A percentile compares a stretch with the other conserved stretches of the same genome.
Conservation (phyloP, 1,140 invertebrate genomes). For the Drosophila elegans region DNA sequence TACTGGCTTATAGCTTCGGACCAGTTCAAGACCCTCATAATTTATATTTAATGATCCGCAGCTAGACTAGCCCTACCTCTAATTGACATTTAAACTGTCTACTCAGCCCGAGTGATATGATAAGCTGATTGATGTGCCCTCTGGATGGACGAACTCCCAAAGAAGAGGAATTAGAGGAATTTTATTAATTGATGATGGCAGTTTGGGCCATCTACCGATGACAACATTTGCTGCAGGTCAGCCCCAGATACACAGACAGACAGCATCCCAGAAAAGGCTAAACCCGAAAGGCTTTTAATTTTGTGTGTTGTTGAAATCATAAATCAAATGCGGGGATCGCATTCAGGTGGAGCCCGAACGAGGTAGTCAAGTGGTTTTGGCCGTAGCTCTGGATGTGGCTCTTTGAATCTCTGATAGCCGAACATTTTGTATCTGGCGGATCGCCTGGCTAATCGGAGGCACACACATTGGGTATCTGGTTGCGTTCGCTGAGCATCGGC, state of each 20-base stretch:
- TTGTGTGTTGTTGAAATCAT: slow-evolving; percentile 74
- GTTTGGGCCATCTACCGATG: slow-evolving; percentile 50
- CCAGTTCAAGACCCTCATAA: slow-evolving; percentile 68
- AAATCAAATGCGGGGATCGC: slow-evolving; percentile 71
- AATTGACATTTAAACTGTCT: slow-evolving; percentile 82
- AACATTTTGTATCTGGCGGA: slow-evolving; percentile 79
- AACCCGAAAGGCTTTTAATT: slow-evolving; percentile 76
- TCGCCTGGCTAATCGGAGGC: slow-evolving; percentile 73
- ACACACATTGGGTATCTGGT: slow-evolving; percentile 34
- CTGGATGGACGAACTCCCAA: slow-evolving; percentile 10
- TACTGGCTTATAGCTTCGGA: slow-evolving; percentile 22
- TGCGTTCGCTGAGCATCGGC: slow-evolving; percentile 56
- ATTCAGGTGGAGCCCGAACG: slow-evolving; percentile 11
- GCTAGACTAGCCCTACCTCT: slow-evolving; percentile 50
- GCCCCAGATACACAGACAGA: slow-evolving; percentile 3
- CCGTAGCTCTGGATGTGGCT: neutral
- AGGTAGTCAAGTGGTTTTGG: slow-evolving; percentile 53
- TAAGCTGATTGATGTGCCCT: slow-evolving; percentile 74
- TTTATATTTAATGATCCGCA: slow-evolving; percentile 77
- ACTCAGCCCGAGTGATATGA: slow-evolving; percentile 59
- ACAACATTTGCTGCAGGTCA: slow-evolving; percentile 82
- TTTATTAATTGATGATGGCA: slow-evolving; percentile 77
- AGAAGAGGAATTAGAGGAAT: slow-evolving; percentile 45
- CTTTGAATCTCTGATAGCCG: slow-evolving; percentile 54
- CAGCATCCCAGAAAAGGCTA: slow-evolving; percentile 17